These are phyloP conservation scores for Furnarius figulus DNA, from an alignment of 2,113 vertebrate genomes.

Conservation along the genomic window DNA sequence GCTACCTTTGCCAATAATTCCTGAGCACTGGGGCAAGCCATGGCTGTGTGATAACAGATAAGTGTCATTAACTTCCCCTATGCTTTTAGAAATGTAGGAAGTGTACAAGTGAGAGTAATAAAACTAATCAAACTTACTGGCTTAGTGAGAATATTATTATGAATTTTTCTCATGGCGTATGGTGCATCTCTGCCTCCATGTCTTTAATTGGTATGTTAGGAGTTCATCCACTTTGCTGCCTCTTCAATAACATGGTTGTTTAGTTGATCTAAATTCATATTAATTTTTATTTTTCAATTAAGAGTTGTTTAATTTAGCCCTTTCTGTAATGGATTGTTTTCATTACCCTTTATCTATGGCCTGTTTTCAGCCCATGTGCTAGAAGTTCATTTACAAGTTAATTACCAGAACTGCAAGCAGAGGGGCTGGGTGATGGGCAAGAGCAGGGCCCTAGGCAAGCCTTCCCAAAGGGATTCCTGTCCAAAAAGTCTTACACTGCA, in stretches of 20 bases:
- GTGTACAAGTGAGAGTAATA: constrained; percentile 53
- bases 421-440: background rate
- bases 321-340: constrained; percentile 58
- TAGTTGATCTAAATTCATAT: constrained; percentile 61
- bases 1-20: background rate
- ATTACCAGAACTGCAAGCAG: constrained; percentile 28
- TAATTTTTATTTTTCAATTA: constrained; percentile 65
- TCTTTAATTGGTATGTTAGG: constrained; percentile 58
- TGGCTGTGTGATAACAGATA: background rate
- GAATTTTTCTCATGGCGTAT: background rate
- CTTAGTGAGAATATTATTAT: constrained; percentile 18
- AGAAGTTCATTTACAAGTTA: constrained; percentile 45
- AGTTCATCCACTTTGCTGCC: constrained; percentile 47
- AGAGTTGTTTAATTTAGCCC: constrained; percentile 60
- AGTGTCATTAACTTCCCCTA: constrained; percentile 11
- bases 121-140: constrained; percentile 47
- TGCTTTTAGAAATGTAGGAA: constrained; percentile 8
- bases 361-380: constrained; percentile 40
- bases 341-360: constrained; percentile 54
- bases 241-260: constrained; percentile 56
- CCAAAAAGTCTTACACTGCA: background rate
- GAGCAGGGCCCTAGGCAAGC: background rate
- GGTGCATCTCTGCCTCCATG: background rate
- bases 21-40: background rate
- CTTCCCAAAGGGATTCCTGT: background rate